Base-by-base conservation (phyloP, 2,888 invertebrate genomes). In the Agriotes lineatus region DNA sequence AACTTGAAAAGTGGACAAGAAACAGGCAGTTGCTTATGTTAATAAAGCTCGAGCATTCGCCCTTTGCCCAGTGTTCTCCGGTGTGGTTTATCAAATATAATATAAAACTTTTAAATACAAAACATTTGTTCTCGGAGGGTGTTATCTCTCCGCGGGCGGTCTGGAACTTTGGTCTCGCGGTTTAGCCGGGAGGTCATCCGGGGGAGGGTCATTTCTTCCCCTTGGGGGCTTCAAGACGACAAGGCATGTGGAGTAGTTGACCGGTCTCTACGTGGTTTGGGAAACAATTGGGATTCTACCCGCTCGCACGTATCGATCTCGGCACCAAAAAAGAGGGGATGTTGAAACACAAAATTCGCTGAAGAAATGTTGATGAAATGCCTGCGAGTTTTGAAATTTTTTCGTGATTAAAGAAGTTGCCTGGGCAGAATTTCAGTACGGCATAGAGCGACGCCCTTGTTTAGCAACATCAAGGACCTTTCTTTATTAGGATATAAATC, bases 221-320 rank as follows among this genome's bases (percentile, higher is more conserved):
- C 69, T 48, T 37, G 68, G 72, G 69, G 72, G 59, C 54, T 66
- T 67, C 64, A 72, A 71, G 67, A 74, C 74, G 75, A 73, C 73
- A 72, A 71, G 71, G 73, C 74, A 75, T 73, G 72, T 72, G 72
- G 71, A 71, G 72, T 71, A 71, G 72, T 72, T 72, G 74, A 71
- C 72, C 74, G 72, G 67, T 63, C 65, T 57, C 60, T 67, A 69
- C 67, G 62, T 62, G 69, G 69, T 69, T 70, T 70, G 72, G 59
- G 54, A 74, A 69, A 74, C 74, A 76, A 76, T 75, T 75, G 71
- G 69, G 72, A 74, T 75, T 74, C 75, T 72, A 59, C 67, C 62
- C 66, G 54, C 52, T 70, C 69, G 62, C 64, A 68, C 62, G 72
- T 75, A 75, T 75, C 68, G 75, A 75, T 75, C 73, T 66, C 66